These are phyloP conservation scores for Amphibalanus amphitrite DNA, from an alignment of 1,140 invertebrate species.

Conservation along the genomic window DNA sequence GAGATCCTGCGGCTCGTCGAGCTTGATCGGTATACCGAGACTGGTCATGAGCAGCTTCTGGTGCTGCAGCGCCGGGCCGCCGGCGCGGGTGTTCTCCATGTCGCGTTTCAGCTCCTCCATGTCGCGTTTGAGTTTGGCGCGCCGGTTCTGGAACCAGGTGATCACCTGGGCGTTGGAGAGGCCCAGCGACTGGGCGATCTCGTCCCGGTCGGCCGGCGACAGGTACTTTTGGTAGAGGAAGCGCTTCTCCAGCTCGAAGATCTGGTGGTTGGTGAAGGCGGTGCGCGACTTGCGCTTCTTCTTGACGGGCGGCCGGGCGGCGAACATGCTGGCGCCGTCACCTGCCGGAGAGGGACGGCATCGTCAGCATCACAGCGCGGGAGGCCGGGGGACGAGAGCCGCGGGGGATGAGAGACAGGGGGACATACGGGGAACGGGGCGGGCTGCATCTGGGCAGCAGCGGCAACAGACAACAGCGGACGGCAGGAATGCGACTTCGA, in stretches of 20 bases:
- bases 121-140: constrained; percentile 91
- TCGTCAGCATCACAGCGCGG: no score
- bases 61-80: background rate
- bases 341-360: background rate
- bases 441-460: no score
- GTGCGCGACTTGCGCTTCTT: constrained; percentile 95
- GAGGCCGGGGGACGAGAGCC: no score
- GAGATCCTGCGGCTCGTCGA: constrained; percentile 3
- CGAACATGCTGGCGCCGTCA: background rate
- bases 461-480: no score
- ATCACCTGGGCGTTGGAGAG: constrained; percentile 92
- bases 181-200: constrained; percentile 79
- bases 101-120: constrained; percentile 97
- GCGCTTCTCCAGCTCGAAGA: constrained; percentile 90
- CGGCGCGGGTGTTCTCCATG: constrained; percentile 54
- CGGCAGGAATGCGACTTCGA: no score
- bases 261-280: constrained; percentile 96
- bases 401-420: no score
- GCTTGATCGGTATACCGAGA: background rate
- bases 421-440: no score
- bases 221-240: constrained; percentile 97
- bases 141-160: constrained; percentile 95
- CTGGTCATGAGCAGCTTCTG: constrained; percentile 6
- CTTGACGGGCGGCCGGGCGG: constrained; percentile 32
- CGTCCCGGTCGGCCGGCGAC: constrained; percentile 87